Conservation (phyloP, 1,140 invertebrate species). For the Nomia melanderi region DNA sequence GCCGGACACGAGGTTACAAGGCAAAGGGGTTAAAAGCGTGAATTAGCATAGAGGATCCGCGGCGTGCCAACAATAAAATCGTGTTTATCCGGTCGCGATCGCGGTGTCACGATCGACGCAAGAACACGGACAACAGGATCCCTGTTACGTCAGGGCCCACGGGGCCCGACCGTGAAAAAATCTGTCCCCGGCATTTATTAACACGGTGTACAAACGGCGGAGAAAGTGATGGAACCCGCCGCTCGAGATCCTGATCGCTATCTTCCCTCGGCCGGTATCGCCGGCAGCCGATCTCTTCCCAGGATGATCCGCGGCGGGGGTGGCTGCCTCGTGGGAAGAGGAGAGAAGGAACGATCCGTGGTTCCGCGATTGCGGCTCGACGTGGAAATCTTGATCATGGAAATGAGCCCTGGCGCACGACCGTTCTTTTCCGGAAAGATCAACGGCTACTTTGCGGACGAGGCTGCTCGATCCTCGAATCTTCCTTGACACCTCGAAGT, state of each 20-base stretch:
- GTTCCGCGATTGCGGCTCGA: conserved; percentile 53
- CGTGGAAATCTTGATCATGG: conserved; percentile 54
- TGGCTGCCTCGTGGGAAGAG: conserved; percentile 73
- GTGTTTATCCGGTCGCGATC: not conserved
- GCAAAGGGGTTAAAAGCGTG: too few species aligned
- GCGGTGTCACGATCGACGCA: not conserved
- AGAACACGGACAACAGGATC: not conserved
- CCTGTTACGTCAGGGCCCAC: not conserved
- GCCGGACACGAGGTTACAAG: too few species aligned
- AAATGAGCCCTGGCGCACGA: conserved; percentile 37
- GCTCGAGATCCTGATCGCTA: conserved; percentile 74
- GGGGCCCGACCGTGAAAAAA: conserved; percentile 2
- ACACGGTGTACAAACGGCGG: conserved; percentile 60
- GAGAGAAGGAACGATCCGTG: conserved; percentile 53
- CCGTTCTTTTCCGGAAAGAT: not conserved
- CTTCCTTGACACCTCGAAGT: too few species aligned
- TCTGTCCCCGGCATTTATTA: conserved; percentile 32
- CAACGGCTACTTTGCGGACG: too few species aligned
- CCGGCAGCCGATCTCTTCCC: conserved; percentile 73
- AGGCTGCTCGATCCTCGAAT: too few species aligned
- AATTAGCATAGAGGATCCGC: too few species aligned
- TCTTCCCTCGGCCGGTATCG: conserved; percentile 61
- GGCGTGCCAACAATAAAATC: too few species aligned
- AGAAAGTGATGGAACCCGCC: conserved; percentile 77
- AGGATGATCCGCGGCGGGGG: conserved; percentile 64